These are phyloP conservation scores for Macquaria ambigua DNA, from an alignment of 2,113 vertebrate genomes.

Conservation along the genomic window DNA sequence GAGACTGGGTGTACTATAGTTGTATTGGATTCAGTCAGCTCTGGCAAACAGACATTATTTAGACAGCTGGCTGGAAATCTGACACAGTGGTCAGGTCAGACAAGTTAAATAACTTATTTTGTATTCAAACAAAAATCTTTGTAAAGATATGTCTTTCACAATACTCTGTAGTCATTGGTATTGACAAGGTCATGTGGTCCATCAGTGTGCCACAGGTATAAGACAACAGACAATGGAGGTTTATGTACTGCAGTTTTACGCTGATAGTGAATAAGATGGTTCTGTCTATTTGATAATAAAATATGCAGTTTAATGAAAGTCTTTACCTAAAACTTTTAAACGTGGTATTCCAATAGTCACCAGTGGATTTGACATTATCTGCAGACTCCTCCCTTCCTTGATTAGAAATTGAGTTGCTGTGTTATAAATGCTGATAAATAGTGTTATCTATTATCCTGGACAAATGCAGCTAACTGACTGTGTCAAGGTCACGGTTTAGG, in stretches of 20 bases:
- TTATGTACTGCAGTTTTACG: neutral
- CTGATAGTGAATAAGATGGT: neutral
- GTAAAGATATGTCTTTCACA: neutral
- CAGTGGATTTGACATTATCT: neutral
- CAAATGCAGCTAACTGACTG: neutral
- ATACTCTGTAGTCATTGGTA: neutral
- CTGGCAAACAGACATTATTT: neutral
- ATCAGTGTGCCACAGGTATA: neutral
- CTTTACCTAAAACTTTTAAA: neutral
- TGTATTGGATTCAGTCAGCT: no score
- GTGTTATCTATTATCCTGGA: constrained; percentile 4
- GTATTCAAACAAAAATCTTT: neutral
- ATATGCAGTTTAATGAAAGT: neutral
- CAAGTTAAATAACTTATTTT: neutral
- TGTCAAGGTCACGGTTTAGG: constrained; percentile 48
- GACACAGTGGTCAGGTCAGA: neutral
- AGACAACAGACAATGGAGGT: neutral
- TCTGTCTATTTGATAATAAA: neutral
- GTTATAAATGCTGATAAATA: constrained; percentile 41
- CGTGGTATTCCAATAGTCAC: neutral
- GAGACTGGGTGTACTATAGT: no score
- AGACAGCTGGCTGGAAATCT: neutral
- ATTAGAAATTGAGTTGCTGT: neutral
- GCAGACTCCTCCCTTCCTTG: neutral
- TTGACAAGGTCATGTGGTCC: neutral